Conservation (phyloP, 2,113 vertebrate species). For the Spermophilus dauricus region DNA sequence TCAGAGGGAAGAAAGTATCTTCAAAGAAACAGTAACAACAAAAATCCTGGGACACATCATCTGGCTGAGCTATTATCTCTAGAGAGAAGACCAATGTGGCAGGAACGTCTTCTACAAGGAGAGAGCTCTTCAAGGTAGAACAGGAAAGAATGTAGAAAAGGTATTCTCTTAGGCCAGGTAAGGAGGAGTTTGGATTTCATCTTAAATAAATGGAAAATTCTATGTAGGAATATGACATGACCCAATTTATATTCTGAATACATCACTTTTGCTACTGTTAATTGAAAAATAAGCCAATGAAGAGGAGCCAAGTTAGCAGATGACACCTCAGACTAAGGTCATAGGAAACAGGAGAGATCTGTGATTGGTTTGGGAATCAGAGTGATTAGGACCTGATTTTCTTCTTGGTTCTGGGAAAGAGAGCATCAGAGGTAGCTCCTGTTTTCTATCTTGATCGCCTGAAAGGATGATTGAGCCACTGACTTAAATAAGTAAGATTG, state of each 20-base stretch:
- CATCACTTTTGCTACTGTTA: not conserved
- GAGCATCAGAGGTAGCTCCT: not conserved
- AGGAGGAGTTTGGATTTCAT: not conserved
- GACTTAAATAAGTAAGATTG: not conserved
- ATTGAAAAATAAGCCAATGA: not conserved
- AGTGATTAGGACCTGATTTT: not conserved
- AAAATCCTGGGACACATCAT: not conserved
- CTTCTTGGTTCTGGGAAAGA: not conserved
- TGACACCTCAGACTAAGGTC: not conserved
- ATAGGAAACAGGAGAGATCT: not conserved
- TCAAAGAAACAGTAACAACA: not conserved
- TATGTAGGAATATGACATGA: not conserved
- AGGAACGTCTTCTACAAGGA: not conserved
- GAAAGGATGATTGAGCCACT: not conserved
- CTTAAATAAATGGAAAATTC: not conserved
- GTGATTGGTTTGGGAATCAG: not conserved
- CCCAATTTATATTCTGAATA: not conserved
- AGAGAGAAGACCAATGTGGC: not conserved
- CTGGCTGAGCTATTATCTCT: too few species aligned
- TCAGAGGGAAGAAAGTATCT: not conserved
- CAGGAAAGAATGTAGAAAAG: not conserved
- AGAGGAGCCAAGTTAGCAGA: not conserved
- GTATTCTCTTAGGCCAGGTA: not conserved
- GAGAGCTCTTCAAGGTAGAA: not conserved
- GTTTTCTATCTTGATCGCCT: not conserved